A percentile compares a stretch with the other conserved stretches of the same genome.
Evolutionary conservation across 2,888 invertebrate genomes (phyloP).

Genomic region (Tetragonisca angustula): DNA sequence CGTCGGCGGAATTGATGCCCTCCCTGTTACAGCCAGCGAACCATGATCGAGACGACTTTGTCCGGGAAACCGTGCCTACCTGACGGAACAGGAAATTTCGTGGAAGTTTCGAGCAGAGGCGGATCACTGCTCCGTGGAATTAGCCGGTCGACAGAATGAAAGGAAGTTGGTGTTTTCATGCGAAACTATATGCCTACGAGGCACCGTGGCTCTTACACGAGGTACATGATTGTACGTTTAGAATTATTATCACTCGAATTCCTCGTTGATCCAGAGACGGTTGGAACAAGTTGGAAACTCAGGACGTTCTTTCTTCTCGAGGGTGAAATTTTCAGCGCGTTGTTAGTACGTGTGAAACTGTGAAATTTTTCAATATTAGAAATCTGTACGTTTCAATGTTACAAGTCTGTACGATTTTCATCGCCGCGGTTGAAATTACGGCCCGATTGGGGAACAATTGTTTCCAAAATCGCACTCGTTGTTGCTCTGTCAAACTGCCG

Average conservation of each 20-base stretch:
- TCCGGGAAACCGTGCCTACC: not conserved
- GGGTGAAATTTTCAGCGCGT: too few species aligned
- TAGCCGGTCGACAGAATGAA: not conserved
- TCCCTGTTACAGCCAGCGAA: not conserved
- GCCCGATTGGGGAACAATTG: not conserved
- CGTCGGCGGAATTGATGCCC: constrained; percentile 36
- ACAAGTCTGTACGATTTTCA: too few species aligned
- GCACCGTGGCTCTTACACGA: too few species aligned
- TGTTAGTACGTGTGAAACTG: too few species aligned
- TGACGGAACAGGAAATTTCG: constrained; percentile 25
- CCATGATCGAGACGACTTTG: not conserved
- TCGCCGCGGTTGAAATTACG: not conserved
- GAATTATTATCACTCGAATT: too few species aligned
- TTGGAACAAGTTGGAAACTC: too few species aligned
- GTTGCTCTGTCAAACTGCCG: constrained; percentile 2
- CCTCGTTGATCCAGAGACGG: too few species aligned
- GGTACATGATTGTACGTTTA: too few species aligned
- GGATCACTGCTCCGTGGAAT: not conserved
- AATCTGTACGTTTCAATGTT: too few species aligned
- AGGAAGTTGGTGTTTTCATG: not conserved
- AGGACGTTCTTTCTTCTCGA: too few species aligned
- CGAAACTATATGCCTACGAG: not conserved
- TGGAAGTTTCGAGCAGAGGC: constrained; percentile 12
- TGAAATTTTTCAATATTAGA: too few species aligned
- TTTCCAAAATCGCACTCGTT: constrained; percentile 4